Base-by-base conservation (phyloP, 2,113 vertebrate genomes). In the Takifugu flavidus region DNA sequence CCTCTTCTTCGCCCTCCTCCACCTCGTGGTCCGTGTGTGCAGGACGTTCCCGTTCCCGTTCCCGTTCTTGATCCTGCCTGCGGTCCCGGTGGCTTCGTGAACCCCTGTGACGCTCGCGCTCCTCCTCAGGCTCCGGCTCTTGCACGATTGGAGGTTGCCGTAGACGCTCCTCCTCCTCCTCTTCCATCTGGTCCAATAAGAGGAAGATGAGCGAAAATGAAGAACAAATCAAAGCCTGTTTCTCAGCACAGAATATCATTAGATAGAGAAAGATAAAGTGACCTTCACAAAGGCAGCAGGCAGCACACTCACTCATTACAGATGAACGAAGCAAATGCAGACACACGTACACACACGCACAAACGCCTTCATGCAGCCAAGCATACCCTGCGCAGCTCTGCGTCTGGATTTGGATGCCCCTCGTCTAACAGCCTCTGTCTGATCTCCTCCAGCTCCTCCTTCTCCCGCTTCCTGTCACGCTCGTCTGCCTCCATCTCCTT, bases 401-500 rank as follows among this genome's bases (percentile, higher is more conserved):
- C 96, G 79, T 99, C 97, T 59, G 97, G 97, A 86, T 99, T 95
- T 55, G 97, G 97, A 73, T 99, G 97, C 44, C 97, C 97, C 90
- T 99, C 96, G 71, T 95, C 95, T 74, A 99, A 77, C 82, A 99
- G 94, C 60, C 97, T 93, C 82, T 96, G 96, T 79, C 97, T 90
- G 80, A 99, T 98, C 91, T 99, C 96, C 80, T 99, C 96, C 64
- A 95, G 83, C 84, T 99, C 97, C 87, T 99, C 97, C 84, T 98
- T 98, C 82, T 99, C 97, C 42, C 96, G 92, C 83, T 99, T 99
- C 80, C 97, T 92, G 75, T 99, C 97, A 68, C 97, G 92, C 87
- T 99, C 97, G 82, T 99, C 97, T 51, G 92, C 93, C 92, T 99
- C 97, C 87, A 94, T 96, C 90, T 99, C 97, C 75, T 98, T 99